Conservation (phyloP, 2,888 invertebrate genomes). For the Lithophane leautieri region DNA sequence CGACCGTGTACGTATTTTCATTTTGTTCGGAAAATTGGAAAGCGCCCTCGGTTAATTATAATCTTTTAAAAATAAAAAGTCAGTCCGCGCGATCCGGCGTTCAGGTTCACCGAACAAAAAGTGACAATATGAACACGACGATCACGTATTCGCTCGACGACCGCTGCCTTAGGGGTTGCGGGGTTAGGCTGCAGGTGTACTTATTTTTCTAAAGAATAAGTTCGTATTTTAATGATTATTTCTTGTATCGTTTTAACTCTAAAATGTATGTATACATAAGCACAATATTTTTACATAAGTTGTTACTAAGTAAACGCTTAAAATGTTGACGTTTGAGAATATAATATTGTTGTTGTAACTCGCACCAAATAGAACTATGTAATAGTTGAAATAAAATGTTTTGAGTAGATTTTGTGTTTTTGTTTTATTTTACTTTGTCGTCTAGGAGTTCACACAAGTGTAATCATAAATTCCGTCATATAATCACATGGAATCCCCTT, state of each 20-base stretch:
- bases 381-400: conserved; percentile 71
- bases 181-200: conserved; percentile 21
- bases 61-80: too few species aligned
- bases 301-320: conserved; percentile 60
- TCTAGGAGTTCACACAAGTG: not conserved
- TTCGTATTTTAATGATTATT: conserved; percentile 9
- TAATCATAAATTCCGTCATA: not conserved
- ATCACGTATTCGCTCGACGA: too few species aligned
- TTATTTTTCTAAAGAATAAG: conserved; percentile 33
- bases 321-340: conserved; percentile 68
- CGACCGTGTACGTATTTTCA: too few species aligned
- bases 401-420: conserved; percentile 41
- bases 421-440: conserved; percentile 1
- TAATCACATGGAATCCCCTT: not conserved
- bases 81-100: too few species aligned
- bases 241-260: conserved; percentile 27
- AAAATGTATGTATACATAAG: conserved; percentile 31
- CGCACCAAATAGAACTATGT: conserved; percentile 75
- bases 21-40: too few species aligned
- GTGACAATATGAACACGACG: too few species aligned
- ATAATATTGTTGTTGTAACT: conserved; percentile 75
- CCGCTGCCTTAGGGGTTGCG: too few species aligned
- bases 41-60: too few species aligned
- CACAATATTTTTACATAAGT: conserved; percentile 57
- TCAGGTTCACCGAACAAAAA: too few species aligned